phyloP scores from a whole-genome alignment of 2,797 vertebrate genomes.

The Hylomyscus alleni region DNA sequence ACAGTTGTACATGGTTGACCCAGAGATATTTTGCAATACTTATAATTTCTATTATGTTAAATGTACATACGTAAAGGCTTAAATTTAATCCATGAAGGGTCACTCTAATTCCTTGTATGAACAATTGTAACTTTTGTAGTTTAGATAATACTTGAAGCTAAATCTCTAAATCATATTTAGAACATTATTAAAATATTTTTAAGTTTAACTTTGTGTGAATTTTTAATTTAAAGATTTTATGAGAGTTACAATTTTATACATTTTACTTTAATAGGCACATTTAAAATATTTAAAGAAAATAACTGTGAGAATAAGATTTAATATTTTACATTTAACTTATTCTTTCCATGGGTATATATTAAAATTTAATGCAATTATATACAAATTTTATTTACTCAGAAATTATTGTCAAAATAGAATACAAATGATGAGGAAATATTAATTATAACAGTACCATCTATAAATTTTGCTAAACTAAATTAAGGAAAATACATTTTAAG shows the following conservation, averaged over 20 bases:
- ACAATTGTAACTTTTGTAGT: background rate
- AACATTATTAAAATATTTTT: background rate
- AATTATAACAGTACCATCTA: background rate
- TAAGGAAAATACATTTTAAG: background rate
- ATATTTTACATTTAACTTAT: constrained; percentile 18
- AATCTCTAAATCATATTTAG: background rate
- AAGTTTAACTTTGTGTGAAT: background rate
- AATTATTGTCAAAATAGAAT: constrained; percentile 7
- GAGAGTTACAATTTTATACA: background rate
- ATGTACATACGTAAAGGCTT: background rate
- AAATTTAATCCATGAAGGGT: background rate
- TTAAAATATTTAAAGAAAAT: constrained; percentile 11
- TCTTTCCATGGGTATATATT: background rate
- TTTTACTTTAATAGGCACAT: background rate
- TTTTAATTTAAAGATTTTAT: background rate
- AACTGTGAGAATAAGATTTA: constrained; percentile 3
- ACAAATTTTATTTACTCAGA: background rate
- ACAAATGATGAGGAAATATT: background rate
- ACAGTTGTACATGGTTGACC: background rate
- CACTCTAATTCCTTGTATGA: background rate
- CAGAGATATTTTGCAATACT: background rate
- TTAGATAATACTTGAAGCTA: constrained; percentile 1
- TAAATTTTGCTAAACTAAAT: constrained; percentile 27
- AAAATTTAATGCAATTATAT: constrained; percentile 4
- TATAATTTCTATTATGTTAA: constrained; percentile 5